These are phyloP conservation scores for Tenthredo mesomela DNA, from an alignment of 2,888 invertebrate genomes.

Conservation along the genomic window DNA sequence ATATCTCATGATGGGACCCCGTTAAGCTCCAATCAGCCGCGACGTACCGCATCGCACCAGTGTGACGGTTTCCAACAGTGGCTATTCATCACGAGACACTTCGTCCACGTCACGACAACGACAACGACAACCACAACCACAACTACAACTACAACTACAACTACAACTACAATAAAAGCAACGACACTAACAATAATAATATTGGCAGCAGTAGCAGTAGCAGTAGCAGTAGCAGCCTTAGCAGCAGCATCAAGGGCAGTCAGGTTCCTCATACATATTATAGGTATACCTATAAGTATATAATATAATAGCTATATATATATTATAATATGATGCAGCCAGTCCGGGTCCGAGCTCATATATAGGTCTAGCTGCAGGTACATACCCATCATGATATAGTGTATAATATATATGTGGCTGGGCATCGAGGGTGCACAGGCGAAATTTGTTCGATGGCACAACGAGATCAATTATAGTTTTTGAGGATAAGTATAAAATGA, in stretches of 20 bases:
- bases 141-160: not conserved
- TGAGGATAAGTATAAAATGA: not conserved
- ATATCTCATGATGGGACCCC: constrained; percentile 52
- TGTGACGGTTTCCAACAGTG: constrained; percentile 50
- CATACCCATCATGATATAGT: not conserved
- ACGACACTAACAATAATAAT: not conserved
- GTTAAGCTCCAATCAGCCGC: constrained; percentile 68
- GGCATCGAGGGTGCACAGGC: not conserved
- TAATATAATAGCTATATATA: not conserved
- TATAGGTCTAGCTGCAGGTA: not conserved
- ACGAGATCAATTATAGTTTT: not conserved
- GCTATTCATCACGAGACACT: constrained; percentile 67
- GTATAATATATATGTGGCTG: not conserved
- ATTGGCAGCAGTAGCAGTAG: not conserved
- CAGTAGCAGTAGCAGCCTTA: not conserved
- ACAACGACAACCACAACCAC: not conserved
- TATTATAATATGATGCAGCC: not conserved
- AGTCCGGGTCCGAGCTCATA: not conserved
- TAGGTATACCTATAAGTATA: not conserved
- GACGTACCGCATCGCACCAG: constrained; percentile 38
- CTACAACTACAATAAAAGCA: not conserved
- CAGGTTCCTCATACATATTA: not conserved
- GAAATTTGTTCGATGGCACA: constrained; percentile 3
- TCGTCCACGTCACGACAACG: constrained; percentile 61
- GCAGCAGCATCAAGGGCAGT: not conserved